Conservation (phyloP, 2,888 invertebrate species). For the Hetaerina titia region DNA sequence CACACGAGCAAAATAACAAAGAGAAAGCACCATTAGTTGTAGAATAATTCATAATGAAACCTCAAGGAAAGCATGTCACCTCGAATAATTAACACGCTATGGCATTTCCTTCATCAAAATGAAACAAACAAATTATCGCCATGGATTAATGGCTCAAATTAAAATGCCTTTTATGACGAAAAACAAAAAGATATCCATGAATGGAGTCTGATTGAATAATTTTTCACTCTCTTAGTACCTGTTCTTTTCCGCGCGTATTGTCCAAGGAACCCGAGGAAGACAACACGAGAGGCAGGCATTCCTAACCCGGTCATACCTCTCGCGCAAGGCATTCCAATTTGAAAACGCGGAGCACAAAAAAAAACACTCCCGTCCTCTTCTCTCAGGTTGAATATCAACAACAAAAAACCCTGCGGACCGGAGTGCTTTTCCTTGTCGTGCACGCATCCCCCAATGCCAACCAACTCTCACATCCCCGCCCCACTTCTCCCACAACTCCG, state of each 20-base stretch:
- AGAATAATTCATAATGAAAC: no score
- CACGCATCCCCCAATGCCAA: background rate
- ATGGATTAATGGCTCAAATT: no score
- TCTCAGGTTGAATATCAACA: slow-evolving; percentile 23
- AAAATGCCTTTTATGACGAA: no score
- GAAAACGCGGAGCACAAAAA: background rate
- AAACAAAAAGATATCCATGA: no score
- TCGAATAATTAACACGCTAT: no score
- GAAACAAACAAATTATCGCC: no score
- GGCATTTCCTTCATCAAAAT: no score
- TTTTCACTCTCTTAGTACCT: no score
- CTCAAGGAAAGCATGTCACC: no score
- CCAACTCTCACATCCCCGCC: background rate
- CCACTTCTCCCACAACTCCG: background rate
- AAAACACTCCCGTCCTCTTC: background rate
- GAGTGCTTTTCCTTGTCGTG: slow-evolving; percentile 62
- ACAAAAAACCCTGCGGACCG: background rate
- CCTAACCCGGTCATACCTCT: background rate
- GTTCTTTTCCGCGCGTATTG: background rate
- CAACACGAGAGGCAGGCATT: background rate
- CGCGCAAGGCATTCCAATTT: background rate
- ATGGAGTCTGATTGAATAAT: no score
- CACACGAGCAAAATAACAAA: no score
- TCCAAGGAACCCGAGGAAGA: background rate
- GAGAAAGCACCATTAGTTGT: no score